Conservation (phyloP, 2,797 vertebrate genomes). For the Tenualosa thibaudeaui region DNA sequence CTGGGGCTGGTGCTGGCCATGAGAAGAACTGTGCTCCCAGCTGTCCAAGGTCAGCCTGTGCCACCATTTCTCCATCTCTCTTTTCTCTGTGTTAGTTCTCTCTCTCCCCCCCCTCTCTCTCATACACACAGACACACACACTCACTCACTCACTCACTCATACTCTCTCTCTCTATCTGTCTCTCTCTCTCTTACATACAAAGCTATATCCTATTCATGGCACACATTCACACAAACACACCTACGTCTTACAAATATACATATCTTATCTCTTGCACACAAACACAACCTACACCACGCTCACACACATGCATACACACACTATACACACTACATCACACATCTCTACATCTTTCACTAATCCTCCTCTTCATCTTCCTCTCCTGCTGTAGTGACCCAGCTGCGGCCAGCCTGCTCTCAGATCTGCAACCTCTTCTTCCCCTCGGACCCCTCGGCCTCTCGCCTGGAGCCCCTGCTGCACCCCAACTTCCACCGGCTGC, state of each 20-base stretch:
- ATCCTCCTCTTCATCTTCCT: not conserved
- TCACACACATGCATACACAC: not conserved
- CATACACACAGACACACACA: not conserved
- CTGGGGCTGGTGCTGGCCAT: constrained; percentile 95
- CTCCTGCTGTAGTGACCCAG: constrained; percentile 78
- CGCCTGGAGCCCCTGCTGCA: constrained; percentile 92
- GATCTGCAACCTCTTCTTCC: constrained; percentile 97
- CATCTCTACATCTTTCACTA: no score
- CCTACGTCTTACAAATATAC: not conserved
- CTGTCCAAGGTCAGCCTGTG: constrained; percentile 82
- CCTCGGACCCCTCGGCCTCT: constrained; percentile 95
- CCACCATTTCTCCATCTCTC: not conserved
- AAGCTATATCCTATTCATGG: no score
- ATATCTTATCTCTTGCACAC: no score
- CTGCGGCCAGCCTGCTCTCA: constrained; percentile 93
- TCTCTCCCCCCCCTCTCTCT: not conserved
- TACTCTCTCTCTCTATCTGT: no score
- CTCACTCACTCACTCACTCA: not conserved
- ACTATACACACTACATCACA: no score
- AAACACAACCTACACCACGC: no score
- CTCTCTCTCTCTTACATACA: no score
- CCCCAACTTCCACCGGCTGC: constrained; percentile 88
- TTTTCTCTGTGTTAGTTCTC: not conserved
- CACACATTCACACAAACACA: not conserved
- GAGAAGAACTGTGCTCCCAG: constrained; percentile 91